phyloP scores from a whole-genome alignment of 1,140 invertebrate genomes.

The Pemphigus obesinymphae region DNA sequence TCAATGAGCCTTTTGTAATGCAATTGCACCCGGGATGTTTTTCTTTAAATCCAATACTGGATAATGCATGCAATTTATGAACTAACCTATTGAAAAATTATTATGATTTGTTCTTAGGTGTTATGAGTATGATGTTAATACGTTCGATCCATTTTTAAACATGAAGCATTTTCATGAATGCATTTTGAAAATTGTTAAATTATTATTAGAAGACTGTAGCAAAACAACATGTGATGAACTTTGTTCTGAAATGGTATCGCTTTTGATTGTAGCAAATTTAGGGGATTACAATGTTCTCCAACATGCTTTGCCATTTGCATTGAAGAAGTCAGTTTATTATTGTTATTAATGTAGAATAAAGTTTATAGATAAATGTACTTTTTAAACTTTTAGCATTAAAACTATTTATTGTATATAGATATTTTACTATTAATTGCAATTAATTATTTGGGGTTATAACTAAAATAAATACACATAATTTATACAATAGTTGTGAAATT shows the following conservation, averaged over 20 bases:
- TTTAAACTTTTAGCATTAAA: too few species aligned
- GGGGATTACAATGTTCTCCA: slow-evolving; percentile 16
- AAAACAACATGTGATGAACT: neutral
- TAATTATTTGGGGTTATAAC: too few species aligned
- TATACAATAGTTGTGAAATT: too few species aligned
- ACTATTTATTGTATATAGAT: neutral
- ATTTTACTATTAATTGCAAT: too few species aligned
- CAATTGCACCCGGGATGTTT: too few species aligned
- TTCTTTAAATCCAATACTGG: too few species aligned
- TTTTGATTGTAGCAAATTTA: slow-evolving; percentile 11
- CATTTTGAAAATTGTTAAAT: slow-evolving; percentile 17
- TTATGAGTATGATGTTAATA: slow-evolving; percentile 15
- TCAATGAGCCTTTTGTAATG: too few species aligned
- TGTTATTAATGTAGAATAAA: neutral
- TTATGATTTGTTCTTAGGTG: slow-evolving; percentile 13
- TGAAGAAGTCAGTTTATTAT: slow-evolving; percentile 3
- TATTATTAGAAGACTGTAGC: neutral
- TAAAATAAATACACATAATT: too few species aligned
- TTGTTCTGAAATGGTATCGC: slow-evolving; percentile 24
- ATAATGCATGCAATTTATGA: too few species aligned
- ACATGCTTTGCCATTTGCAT: neutral
- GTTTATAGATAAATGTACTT: neutral
- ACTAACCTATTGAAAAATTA: neutral
- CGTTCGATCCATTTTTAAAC: slow-evolving; percentile 31
- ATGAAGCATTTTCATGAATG: slow-evolving; percentile 24